Evolutionary conservation across 2,888 invertebrate genomes (phyloP).

Genomic region (Spialia ferax): DNA sequence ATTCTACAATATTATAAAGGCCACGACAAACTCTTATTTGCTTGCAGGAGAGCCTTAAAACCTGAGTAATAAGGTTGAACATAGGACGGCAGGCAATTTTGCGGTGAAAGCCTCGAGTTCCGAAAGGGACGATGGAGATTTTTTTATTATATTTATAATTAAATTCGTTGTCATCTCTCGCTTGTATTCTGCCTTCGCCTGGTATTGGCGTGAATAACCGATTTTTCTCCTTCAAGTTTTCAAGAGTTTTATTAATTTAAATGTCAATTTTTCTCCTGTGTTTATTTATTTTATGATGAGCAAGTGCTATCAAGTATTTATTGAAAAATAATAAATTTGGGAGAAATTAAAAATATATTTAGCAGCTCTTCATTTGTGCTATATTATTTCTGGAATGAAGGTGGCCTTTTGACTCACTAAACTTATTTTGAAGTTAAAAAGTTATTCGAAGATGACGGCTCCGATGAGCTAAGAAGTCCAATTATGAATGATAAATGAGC

Average conservation of each 20-base stretch:
- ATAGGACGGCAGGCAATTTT: slow-evolving; percentile 59
- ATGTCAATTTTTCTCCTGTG: slow-evolving; percentile 35
- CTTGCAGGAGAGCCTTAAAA: slow-evolving; percentile 47
- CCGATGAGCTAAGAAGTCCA: too few species aligned
- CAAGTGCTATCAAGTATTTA: slow-evolving; percentile 36
- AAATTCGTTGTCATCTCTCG: slow-evolving; percentile 84
- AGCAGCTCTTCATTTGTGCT: neutral
- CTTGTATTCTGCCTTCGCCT: slow-evolving; percentile 73
- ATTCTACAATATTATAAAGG: slow-evolving; percentile 78
- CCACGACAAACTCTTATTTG: slow-evolving; percentile 55
- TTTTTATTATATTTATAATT: slow-evolving; percentile 86
- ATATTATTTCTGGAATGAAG: neutral
- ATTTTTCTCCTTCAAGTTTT: slow-evolving; percentile 64
- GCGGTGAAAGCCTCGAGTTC: slow-evolving; percentile 59
- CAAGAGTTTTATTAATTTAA: slow-evolving; percentile 71
- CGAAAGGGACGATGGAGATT: slow-evolving; percentile 78
- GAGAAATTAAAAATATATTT: neutral
- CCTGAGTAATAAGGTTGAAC: slow-evolving; percentile 60
- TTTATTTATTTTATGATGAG: slow-evolving; percentile 34
- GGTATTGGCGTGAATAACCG: slow-evolving; percentile 80
- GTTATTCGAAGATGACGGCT: too few species aligned
- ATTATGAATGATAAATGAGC: too few species aligned
- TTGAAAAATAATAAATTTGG: slow-evolving; percentile 2
- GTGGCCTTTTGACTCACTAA: too few species aligned
- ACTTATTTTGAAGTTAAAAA: too few species aligned